Percentiles rank a stretch among this genome's conserved stretches.
Evolutionary conservation across 2,797 vertebrate species (phyloP).

Genomic region (Crossoptilon crossoptilon): DNA sequence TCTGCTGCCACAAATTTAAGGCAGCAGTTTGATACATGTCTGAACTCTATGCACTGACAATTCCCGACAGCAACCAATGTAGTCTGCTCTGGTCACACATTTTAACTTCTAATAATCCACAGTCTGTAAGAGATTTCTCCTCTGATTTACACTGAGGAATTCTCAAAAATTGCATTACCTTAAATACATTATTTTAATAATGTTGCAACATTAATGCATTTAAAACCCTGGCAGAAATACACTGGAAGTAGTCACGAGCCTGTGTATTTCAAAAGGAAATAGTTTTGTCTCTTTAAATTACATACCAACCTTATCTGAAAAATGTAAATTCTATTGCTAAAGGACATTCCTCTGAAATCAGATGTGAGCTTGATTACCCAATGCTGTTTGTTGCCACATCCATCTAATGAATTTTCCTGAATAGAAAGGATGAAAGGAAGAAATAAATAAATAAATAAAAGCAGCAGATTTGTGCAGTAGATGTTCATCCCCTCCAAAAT

Average conservation of each 20-base stretch:
- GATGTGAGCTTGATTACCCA: constrained; percentile 49
- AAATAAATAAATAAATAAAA: neutral
- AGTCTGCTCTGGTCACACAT: neutral
- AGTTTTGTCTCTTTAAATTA: constrained; percentile 45
- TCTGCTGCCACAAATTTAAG: constrained; percentile 12
- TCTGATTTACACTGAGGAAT: neutral
- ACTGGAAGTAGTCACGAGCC: neutral
- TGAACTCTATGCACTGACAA: neutral
- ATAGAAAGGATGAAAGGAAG: neutral
- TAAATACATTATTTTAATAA: neutral
- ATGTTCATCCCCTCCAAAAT: neutral
- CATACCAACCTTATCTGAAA: constrained; percentile 70
- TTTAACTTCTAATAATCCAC: neutral
- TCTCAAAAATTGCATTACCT: neutral
- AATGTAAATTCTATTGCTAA: constrained; percentile 66
- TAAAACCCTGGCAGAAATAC: neutral
- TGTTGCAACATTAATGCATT: neutral
- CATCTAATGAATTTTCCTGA: constrained; percentile 40
- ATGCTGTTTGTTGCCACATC: constrained; percentile 33
- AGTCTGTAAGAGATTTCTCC: neutral
- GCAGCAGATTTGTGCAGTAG: neutral
- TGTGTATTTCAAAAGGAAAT: constrained; percentile 37
- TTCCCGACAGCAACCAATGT: neutral
- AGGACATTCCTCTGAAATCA: constrained; percentile 71
- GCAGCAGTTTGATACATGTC: neutral